These are phyloP conservation scores for Papio anubis DNA, from an alignment of 2,113 vertebrate species.

Conservation along the genomic window DNA sequence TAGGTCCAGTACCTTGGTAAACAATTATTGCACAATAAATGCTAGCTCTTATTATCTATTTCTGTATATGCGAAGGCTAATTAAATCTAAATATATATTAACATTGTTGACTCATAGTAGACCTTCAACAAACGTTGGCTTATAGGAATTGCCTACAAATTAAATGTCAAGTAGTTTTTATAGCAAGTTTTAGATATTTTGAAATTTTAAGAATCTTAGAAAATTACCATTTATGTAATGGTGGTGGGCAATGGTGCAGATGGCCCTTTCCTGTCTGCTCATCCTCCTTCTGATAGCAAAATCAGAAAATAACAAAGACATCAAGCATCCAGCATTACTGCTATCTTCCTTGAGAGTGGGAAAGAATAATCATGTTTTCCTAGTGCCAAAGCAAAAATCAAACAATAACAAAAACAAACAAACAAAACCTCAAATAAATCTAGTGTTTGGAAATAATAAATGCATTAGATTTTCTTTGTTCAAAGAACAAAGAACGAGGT, in stretches of 20 bases:
- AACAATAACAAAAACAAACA: no score
- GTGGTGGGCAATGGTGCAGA: fast-evolving
- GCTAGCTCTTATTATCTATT: background rate
- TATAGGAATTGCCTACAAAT: background rate
- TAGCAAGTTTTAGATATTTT: background rate
- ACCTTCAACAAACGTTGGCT: background rate
- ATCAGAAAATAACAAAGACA: background rate
- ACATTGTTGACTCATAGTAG: background rate
- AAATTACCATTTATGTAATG: background rate
- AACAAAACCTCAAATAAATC: background rate
- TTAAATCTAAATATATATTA: background rate
- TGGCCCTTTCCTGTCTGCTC: background rate
- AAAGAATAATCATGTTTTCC: background rate
- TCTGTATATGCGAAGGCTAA: background rate
- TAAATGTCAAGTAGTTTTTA: background rate
- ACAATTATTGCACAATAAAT: background rate
- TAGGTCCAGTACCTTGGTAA: background rate
- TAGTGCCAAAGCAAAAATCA: background rate
- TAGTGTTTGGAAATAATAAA: background rate
- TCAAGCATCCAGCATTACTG: fast-evolving
- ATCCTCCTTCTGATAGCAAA: background rate
- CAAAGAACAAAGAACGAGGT: background rate
- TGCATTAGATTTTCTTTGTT: background rate
- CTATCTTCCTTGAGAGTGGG: background rate
- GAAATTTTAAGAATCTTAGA: background rate